Evolutionary conservation across 2,888 invertebrate species (phyloP).

Genomic region (Ornithoptera priamus): DNA sequence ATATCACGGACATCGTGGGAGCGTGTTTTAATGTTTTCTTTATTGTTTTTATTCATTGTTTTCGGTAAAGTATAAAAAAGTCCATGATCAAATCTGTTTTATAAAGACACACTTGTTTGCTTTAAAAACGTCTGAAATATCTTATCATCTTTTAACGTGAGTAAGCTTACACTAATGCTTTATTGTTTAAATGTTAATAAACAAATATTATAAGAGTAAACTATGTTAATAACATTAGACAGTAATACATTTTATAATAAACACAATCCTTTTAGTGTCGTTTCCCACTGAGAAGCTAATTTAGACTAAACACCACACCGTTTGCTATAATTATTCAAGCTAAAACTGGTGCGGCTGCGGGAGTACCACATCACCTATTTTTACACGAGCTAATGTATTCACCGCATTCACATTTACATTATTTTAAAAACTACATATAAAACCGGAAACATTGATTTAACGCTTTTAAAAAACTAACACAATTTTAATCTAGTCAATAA

Average conservation of each 20-base stretch:
- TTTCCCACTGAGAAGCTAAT: constrained; percentile 12
- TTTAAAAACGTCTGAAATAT: neutral
- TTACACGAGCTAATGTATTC: neutral
- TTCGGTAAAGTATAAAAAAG: neutral
- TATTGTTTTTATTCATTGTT: constrained; percentile 2
- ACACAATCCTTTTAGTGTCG: neutral
- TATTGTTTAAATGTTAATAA: too few species aligned
- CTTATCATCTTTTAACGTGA: neutral
- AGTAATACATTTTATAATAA: neutral
- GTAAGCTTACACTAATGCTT: neutral
- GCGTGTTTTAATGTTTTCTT: neutral
- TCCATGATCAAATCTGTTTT: neutral
- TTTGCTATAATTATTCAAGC: neutral
- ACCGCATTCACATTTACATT: constrained; percentile 1
- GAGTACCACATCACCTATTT: constrained; percentile 10
- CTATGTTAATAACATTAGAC: too few species aligned
- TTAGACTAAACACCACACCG: constrained; percentile 2
- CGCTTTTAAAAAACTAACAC: neutral
- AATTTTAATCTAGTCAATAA: neutral
- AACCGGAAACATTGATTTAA: neutral
- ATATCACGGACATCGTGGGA: neutral
- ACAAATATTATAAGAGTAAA: too few species aligned
- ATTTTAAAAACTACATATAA: neutral
- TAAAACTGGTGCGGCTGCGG: constrained; percentile 9
- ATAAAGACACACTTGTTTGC: neutral